Evolutionary conservation across 2,113 vertebrate species (phyloP), one percentile per base, ranked within the genome.

Genomic region (Thomomys bottae): DNA sequence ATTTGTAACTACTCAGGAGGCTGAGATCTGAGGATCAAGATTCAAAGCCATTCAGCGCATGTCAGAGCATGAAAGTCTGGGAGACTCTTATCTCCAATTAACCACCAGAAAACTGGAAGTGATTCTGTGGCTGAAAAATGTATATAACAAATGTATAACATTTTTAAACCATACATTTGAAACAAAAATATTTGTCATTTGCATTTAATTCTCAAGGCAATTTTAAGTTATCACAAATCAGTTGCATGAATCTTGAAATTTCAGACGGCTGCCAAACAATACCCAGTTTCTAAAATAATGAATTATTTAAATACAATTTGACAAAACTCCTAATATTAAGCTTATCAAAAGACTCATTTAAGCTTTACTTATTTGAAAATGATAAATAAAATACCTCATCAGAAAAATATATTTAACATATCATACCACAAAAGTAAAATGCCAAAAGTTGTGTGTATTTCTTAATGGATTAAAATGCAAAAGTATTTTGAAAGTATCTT

Each of bases 261-360:
- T 20, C 21, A 49, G 72, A 38, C 72, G 54, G 23, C 49, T 54
- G 63, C 32, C 45, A 66, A 83, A 45, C 5, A 26, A 14, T 15
- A 67, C 59, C 14, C 12, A 64, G 59, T 87, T 73, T 23, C 21
- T 14, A 78, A 36, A 83, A 1, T 34, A 72, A n/a, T 82, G 54
- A 64, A 64, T 49, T 23, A 72, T 34, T 72, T 78, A 94, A 92
- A 59, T 72, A 8, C 14, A 86, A 23, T 86, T 66, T 70, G 49
- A 54, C 49, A 54, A 54, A 54, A 54, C 49, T 15, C 14, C 49
- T 54, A 54, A 54, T 54, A 54, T 15, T 67, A 24, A 72, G 28
- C 38, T 15, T 12, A 5, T 26, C n/a, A 42, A 63, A 61, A 61
- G 59, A 24, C 59, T 61, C 21, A 61, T 26, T 26, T 9, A 24